phyloP scores from a whole-genome alignment of 23 tunicate species.

The Ascidia mentula region DNA sequence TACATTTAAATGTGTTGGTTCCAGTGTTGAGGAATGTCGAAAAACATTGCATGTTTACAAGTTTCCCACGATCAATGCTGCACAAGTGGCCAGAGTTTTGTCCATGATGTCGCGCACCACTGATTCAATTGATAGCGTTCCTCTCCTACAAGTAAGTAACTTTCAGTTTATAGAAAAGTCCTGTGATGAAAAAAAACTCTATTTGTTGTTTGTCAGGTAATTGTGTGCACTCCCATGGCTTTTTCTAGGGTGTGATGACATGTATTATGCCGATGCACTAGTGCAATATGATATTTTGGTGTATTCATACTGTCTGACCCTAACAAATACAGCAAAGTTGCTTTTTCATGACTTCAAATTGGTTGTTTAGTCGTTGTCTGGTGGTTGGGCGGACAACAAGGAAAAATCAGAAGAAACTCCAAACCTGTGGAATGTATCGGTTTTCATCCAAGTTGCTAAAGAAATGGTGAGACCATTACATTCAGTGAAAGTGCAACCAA shows the following conservation, averaged over 20 bases:
- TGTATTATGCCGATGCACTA: not conserved
- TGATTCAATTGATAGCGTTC: slow-evolving; percentile 47
- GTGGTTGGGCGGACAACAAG: slow-evolving; percentile 65
- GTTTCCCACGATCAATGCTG: slow-evolving; percentile 25
- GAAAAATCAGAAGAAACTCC: slow-evolving; percentile 51
- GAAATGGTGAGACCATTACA: slow-evolving; percentile 45
- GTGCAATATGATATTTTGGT: not conserved
- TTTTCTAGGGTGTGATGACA: slow-evolving; percentile 9
- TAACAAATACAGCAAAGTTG: no score
- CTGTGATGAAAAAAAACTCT: no score
- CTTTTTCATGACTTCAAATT: not conserved
- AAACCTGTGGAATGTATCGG: slow-evolving; percentile 67
- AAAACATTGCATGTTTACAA: slow-evolving; percentile 42
- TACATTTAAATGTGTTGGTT: no score
- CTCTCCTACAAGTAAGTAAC: slow-evolving; percentile 51
- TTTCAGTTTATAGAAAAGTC: no score
- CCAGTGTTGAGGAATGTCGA: slow-evolving; percentile 69
- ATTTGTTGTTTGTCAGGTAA: no score
- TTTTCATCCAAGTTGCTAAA: slow-evolving; percentile 54
- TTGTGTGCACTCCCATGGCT: no score
- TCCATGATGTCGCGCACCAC: slow-evolving; percentile 71
- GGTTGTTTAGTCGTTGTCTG: slow-evolving; percentile 39
- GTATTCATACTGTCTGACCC: slow-evolving; percentile 10
- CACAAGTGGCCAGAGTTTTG: slow-evolving; percentile 57
- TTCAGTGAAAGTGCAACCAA: not conserved